Evolutionary conservation across 1,140 invertebrate genomes (phyloP).

Genomic region (Helicoverpa zea): DNA sequence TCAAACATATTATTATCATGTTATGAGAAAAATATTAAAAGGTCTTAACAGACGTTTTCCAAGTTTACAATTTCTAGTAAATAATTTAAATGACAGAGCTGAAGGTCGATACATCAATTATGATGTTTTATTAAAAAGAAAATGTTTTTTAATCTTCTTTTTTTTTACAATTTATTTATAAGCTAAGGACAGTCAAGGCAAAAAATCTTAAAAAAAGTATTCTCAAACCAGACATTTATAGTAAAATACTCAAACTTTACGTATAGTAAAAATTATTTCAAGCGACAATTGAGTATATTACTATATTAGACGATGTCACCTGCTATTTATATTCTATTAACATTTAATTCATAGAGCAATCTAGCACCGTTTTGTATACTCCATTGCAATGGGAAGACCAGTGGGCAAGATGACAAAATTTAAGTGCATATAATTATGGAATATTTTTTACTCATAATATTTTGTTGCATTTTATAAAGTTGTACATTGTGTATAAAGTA

Average conservation of each 20-base stretch:
- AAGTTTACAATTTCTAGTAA: not conserved
- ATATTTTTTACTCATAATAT: not conserved
- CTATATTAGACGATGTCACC: conserved; percentile 7
- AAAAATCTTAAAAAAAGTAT: not conserved
- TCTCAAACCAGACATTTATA: conserved; percentile 3
- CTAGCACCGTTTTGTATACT: conserved; percentile 60
- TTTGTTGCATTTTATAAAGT: no score
- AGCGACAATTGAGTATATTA: conserved; percentile 25
- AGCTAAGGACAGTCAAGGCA: not conserved
- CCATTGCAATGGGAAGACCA: not conserved
- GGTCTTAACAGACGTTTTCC: no score
- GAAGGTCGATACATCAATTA: not conserved
- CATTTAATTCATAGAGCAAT: conserved; percentile 33
- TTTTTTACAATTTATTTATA: not conserved
- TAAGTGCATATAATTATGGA: not conserved
- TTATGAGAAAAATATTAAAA: no score
- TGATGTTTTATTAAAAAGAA: no score
- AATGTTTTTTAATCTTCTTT: no score
- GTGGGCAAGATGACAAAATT: not conserved
- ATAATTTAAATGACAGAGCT: not conserved
- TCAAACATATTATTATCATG: not conserved
- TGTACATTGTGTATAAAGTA: no score
- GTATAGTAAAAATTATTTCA: conserved; percentile 45
- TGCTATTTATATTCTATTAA: conserved; percentile 43
- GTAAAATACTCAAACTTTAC: conserved; percentile 41